These are phyloP conservation scores for Aviceda subcristata DNA, from an alignment of 2,113 vertebrate species.

Conservation along the genomic window DNA sequence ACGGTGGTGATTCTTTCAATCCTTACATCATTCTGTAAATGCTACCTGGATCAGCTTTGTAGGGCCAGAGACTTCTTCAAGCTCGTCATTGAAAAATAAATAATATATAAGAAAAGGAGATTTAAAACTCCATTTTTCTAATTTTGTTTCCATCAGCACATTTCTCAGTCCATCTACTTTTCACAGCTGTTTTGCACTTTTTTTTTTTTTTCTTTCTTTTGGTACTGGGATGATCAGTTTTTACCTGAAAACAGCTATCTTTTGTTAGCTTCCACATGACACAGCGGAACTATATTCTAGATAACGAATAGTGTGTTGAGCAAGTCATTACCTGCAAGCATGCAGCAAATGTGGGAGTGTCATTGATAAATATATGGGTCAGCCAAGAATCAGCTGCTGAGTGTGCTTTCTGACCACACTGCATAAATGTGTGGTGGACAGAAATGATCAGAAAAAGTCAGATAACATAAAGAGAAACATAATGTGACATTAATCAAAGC, in stretches of 20 bases:
- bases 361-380: neutral
- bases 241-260: neutral
- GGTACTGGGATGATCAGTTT: neutral
- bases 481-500: neutral
- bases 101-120: neutral
- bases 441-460: neutral
- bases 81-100: neutral
- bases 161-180: neutral
- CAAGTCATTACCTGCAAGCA: neutral
- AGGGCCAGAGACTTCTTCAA: neutral
- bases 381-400: neutral
- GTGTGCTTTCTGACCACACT: neutral
- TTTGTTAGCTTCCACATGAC: neutral
- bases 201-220: neutral
- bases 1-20: neutral
- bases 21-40: neutral
- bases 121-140: fast-evolving
- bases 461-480: neutral
- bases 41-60: neutral
- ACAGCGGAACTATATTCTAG: neutral
- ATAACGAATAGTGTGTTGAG: neutral
- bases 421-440: neutral
- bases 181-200: neutral
- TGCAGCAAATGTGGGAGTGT: neutral
- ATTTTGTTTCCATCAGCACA: neutral